phyloP scores from a whole-genome alignment of 2,113 vertebrate genomes.

The Anser brachyrhynchus region DNA sequence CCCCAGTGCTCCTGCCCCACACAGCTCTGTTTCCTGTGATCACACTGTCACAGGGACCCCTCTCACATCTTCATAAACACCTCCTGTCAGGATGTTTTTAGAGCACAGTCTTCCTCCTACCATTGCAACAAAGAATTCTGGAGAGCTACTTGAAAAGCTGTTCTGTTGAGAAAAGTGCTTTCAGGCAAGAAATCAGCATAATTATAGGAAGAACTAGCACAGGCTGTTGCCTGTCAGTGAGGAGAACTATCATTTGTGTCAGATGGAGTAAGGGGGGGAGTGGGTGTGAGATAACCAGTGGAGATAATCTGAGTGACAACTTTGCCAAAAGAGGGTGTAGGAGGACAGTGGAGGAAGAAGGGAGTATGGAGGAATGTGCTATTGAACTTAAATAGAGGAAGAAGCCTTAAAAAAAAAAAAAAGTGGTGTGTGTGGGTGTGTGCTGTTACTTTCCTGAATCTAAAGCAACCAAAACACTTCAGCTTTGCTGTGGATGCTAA shows the following conservation, averaged over 20 bases:
- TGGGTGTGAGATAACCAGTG: not conserved
- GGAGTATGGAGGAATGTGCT: not conserved
- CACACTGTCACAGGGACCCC: rapidly evolving
- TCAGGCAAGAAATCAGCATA: not conserved
- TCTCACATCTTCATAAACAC: not conserved
- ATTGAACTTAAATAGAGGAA: not conserved
- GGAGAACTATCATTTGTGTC: not conserved
- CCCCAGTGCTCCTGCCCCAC: not conserved
- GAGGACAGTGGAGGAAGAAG: not conserved
- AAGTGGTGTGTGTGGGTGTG: no score
- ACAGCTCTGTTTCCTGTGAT: rapidly evolving
- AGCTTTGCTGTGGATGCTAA: not conserved
- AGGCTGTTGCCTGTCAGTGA: not conserved
- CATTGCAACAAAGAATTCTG: not conserved
- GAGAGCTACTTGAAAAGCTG: not conserved
- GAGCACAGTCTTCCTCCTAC: not conserved
- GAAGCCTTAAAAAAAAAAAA: not conserved
- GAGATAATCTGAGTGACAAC: not conserved
- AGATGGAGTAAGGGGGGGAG: not conserved
- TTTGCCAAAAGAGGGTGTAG: not conserved
- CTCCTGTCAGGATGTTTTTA: not conserved
- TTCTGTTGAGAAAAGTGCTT: not conserved
- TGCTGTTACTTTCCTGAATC: not conserved
- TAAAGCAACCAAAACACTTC: not conserved
- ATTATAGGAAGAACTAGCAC: not conserved